Evolutionary conservation across 2,888 invertebrate species (phyloP).

Genomic region (Carpatolechia fugitivella): DNA sequence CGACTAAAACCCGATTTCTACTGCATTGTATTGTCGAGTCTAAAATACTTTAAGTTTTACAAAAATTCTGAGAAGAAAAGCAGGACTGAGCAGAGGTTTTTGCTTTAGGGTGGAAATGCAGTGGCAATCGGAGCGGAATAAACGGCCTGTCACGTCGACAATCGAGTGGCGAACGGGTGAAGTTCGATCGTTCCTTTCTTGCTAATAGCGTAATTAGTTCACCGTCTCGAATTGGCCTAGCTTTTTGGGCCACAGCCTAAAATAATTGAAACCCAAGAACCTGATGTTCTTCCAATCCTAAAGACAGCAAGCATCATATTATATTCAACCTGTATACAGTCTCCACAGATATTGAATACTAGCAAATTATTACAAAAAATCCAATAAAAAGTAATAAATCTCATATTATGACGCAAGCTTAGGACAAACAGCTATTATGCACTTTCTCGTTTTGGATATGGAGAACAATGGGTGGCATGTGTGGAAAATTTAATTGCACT

Average conservation of each 20-base stretch:
- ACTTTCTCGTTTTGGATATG: too few relatives aligned
- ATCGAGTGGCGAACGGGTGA: constrained; percentile 6
- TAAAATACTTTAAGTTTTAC: not conserved
- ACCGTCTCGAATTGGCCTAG: not conserved
- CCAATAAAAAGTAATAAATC: too few relatives aligned
- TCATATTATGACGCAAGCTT: too few relatives aligned
- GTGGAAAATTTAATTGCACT: too few relatives aligned
- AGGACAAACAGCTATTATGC: too few relatives aligned
- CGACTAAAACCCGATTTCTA: not conserved
- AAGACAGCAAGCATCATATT: too few relatives aligned
- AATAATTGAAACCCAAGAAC: not conserved
- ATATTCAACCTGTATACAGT: too few relatives aligned
- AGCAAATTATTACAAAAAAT: too few relatives aligned
- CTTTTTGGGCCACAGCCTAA: not conserved
- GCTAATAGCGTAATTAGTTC: constrained; percentile 14
- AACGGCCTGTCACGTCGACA: constrained; percentile 11
- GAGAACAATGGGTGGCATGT: too few relatives aligned
- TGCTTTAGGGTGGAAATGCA: not conserved
- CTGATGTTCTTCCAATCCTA: too few relatives aligned
- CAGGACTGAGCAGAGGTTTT: not conserved
- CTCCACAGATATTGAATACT: too few relatives aligned
- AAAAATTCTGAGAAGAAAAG: not conserved
- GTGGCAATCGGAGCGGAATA: constrained; percentile 4
- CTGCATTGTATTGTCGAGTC: not conserved
- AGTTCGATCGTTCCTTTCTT: constrained; percentile 10